These are phyloP conservation scores for Ganaspis sp. DNA, from an alignment of 1,140 invertebrate genomes.

Conservation along the genomic window DNA sequence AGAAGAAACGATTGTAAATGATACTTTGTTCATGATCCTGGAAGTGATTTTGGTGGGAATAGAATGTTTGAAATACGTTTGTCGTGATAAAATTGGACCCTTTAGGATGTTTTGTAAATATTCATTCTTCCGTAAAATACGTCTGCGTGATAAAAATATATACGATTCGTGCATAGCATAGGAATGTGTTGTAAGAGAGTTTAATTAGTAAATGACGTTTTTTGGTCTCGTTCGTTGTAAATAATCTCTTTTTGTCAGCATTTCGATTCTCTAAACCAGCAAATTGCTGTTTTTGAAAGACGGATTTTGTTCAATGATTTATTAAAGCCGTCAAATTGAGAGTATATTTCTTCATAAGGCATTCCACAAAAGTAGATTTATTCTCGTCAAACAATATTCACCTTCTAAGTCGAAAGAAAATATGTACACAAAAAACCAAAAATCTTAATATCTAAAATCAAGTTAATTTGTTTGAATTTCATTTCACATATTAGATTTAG, in stretches of 20 bases:
- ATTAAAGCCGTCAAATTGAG: background rate
- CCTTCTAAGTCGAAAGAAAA: background rate
- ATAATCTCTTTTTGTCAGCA: background rate
- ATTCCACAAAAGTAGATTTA: background rate
- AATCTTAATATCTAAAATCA: too few relatives aligned
- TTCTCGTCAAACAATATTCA: background rate
- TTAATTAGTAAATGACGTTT: background rate
- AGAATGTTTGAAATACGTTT: too few relatives aligned
- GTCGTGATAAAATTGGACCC: background rate
- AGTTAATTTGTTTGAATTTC: too few relatives aligned
- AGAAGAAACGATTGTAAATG: too few relatives aligned
- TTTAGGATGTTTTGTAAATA: background rate
- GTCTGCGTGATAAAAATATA: conserved; percentile 9
- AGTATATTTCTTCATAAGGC: background rate
- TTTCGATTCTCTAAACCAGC: background rate
- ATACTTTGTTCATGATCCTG: too few relatives aligned
- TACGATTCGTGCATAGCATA: background rate
- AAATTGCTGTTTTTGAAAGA: background rate
- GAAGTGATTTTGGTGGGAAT: too few relatives aligned
- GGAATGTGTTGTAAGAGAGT: conserved; percentile 4
- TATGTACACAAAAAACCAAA: too few relatives aligned
- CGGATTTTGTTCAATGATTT: background rate
- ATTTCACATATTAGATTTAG: too few relatives aligned
- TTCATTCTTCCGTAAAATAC: conserved; percentile 16
- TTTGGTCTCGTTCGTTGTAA: conserved; percentile 24